A percentile compares a stretch with the other conserved stretches of the same genome.
These are phyloP conservation scores for Myotis daubentonii DNA, from an alignment of 2,797 vertebrate genomes.

Conservation along the genomic window DNA sequence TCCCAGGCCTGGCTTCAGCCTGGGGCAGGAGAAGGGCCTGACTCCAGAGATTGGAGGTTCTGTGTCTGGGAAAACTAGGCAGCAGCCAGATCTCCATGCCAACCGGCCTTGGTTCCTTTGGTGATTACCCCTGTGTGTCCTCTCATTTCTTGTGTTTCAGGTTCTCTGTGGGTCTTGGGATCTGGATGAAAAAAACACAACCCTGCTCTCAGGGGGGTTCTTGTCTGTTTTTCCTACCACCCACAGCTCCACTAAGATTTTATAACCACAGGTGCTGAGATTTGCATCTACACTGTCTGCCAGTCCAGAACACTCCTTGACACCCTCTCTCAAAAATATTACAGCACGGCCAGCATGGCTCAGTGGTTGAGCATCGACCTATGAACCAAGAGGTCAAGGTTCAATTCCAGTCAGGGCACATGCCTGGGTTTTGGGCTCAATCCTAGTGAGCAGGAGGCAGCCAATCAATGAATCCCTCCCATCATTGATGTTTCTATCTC, in stretches of 20 bases:
- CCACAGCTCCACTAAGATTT: background rate
- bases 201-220: background rate
- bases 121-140: background rate
- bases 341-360: too few species aligned
- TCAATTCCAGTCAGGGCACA: too few species aligned
- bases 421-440: too few species aligned
- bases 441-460: too few species aligned
- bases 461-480: too few species aligned
- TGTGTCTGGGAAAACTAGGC: background rate
- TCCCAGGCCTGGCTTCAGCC: slow-evolving; percentile 25
- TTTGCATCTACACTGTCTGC: background rate
- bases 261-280: background rate
- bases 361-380: too few species aligned
- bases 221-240: background rate
- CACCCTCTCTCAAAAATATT: background rate
- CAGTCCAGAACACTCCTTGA: background rate
- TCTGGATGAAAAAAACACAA: background rate
- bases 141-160: background rate
- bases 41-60: background rate
- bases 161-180: background rate
- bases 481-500: too few species aligned
- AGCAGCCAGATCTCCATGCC: background rate
- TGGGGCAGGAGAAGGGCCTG: background rate
- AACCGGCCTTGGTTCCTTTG: background rate
- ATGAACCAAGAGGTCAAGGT: too few species aligned